Conservation (phyloP, 2,797 vertebrate species). For the Microtus californicus region DNA sequence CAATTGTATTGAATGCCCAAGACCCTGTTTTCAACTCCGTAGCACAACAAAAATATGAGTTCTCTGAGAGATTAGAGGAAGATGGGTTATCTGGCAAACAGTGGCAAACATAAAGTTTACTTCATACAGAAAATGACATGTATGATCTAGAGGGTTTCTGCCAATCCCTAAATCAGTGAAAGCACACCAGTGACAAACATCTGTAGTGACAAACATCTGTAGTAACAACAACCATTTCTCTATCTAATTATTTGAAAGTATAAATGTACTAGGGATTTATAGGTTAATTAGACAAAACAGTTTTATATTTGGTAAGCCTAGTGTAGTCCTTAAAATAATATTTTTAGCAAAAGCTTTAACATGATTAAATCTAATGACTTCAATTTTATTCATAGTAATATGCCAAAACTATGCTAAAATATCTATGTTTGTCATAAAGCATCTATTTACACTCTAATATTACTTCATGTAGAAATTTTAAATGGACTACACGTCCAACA, state of each 20-base stretch:
- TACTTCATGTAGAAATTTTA: conserved; percentile 21
- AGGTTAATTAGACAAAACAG: neutral
- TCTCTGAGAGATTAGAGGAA: neutral
- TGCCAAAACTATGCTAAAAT: conserved; percentile 31
- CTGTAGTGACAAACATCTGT: conserved; percentile 15
- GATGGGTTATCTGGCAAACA: neutral
- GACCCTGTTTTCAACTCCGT: neutral
- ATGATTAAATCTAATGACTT: neutral
- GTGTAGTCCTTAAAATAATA: neutral
- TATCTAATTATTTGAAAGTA: conserved; percentile 46
- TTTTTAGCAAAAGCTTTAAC: neutral
- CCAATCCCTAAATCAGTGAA: neutral
- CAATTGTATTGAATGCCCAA: neutral
- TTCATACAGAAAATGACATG: neutral
- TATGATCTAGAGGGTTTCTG: neutral
- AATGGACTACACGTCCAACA: neutral
- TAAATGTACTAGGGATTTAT: neutral
- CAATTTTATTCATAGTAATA: neutral
- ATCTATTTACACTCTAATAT: neutral
- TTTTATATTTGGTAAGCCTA: neutral
- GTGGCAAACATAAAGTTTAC: neutral
- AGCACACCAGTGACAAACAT: neutral
- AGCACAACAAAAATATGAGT: neutral
- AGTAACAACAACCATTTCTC: neutral
- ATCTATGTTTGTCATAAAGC: neutral